Conservation (phyloP, 2,888 invertebrate species). For the Rhyacophila evoluta region DNA sequence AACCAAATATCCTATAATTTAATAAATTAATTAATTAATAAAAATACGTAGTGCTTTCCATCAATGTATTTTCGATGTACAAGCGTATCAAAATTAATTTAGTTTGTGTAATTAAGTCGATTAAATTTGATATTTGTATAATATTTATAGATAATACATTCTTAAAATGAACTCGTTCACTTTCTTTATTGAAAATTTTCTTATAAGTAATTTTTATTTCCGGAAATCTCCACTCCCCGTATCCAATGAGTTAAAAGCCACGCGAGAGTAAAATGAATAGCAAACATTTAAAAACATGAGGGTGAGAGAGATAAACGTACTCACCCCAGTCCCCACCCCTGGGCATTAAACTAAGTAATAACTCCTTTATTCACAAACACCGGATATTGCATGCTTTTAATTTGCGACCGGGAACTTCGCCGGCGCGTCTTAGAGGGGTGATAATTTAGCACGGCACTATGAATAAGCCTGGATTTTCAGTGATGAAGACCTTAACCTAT, state of each 20-base stretch:
- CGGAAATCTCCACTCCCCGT: slow-evolving; percentile 5
- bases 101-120: too few species aligned
- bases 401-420: slow-evolving; percentile 42
- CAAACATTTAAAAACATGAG: slow-evolving; percentile 25
- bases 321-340: slow-evolving; percentile 37
- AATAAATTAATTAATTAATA: too few species aligned
- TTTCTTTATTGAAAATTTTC: not conserved
- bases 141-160: too few species aligned
- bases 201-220: not conserved
- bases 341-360: slow-evolving; percentile 48
- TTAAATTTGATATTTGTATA: too few species aligned
- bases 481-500: slow-evolving; percentile 53
- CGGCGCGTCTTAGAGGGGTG: slow-evolving; percentile 31
- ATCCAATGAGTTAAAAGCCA: slow-evolving; percentile 15
- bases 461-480: slow-evolving; percentile 48
- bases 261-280: slow-evolving; percentile 24
- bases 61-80: too few species aligned
- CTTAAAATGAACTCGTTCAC: too few species aligned
- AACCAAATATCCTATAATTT: too few species aligned
- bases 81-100: too few species aligned
- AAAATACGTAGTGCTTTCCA: too few species aligned
- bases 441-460: slow-evolving; percentile 49
- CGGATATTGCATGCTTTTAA: slow-evolving; percentile 46
- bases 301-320: slow-evolving; percentile 40
- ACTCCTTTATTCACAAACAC: slow-evolving; percentile 52